Evolutionary conservation across 2,113 vertebrate species (phyloP).

Genomic region (Camelus dromedarius): DNA sequence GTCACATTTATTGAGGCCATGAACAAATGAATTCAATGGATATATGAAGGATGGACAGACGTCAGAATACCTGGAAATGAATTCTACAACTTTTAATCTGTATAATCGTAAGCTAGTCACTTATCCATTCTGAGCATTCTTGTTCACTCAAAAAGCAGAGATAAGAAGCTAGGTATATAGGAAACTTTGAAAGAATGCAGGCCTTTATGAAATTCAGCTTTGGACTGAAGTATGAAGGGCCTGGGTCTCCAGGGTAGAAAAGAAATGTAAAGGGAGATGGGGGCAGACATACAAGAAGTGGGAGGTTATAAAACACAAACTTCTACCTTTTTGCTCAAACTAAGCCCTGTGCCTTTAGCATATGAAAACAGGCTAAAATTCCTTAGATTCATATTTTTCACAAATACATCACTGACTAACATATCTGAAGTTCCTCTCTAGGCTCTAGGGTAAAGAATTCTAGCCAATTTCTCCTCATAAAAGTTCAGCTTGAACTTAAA

Average conservation of each 20-base stretch:
- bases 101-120: background rate
- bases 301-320: background rate
- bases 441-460: slow-evolving; percentile 48
- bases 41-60: background rate
- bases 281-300: background rate
- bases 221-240: background rate
- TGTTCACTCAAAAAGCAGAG: background rate
- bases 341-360: background rate
- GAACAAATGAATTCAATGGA: background rate
- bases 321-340: background rate
- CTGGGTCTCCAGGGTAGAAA: background rate
- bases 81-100: background rate
- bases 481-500: slow-evolving; percentile 67
- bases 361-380: background rate
- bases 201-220: background rate
- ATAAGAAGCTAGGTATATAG: background rate
- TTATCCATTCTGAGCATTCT: background rate
- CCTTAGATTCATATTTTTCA: slow-evolving; percentile 47
- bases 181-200: background rate
- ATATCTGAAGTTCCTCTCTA: slow-evolving; percentile 55
- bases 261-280: background rate
- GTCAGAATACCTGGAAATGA: background rate
- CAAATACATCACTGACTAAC: background rate
- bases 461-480: slow-evolving; percentile 55
- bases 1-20: background rate